These are phyloP conservation scores for Morinoia aosen DNA, from an alignment of 2,888 invertebrate genomes.

Conservation along the genomic window DNA sequence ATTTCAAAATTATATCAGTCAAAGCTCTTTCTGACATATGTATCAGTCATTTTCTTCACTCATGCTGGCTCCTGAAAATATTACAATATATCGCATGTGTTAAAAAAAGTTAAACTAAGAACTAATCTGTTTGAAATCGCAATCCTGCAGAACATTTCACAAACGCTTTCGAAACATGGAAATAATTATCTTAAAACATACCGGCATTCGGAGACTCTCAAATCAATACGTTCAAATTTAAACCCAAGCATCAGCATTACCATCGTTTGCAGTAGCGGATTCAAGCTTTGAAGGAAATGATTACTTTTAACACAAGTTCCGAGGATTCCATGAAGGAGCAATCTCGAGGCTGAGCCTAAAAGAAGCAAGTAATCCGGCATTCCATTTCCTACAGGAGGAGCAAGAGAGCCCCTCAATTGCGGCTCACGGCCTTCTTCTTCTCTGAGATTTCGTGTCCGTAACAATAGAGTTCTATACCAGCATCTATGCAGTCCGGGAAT, in stretches of 20 bases:
- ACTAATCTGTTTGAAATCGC: too few relatives aligned
- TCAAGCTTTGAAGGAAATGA: slow-evolving; percentile 12
- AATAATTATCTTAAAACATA: too few relatives aligned
- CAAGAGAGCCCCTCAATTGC: neutral
- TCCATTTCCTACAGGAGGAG: neutral
- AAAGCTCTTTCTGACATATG: neutral
- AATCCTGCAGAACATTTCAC: too few relatives aligned
- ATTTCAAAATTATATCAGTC: neutral
- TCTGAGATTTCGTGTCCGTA: neutral
- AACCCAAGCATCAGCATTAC: neutral
- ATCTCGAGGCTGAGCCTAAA: slow-evolving; percentile 1
- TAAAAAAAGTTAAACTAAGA: too few relatives aligned
- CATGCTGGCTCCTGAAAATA: neutral
- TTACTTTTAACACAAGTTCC: slow-evolving; percentile 17
- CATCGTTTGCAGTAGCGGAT: neutral
- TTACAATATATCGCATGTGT: neutral
- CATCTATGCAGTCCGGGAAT: neutral
- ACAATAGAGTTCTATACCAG: neutral
- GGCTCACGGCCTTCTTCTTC: neutral
- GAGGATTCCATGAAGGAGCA: neutral
- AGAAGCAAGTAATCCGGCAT: slow-evolving; percentile 9
- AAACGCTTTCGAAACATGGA: too few relatives aligned
- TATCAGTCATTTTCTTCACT: neutral
- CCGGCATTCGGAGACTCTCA: too few relatives aligned
- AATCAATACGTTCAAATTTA: neutral